Base-by-base conservation (phyloP, 30 jellyfish, hydroid and myxozoan genomes). In the Hydractinia echinata region DNA sequence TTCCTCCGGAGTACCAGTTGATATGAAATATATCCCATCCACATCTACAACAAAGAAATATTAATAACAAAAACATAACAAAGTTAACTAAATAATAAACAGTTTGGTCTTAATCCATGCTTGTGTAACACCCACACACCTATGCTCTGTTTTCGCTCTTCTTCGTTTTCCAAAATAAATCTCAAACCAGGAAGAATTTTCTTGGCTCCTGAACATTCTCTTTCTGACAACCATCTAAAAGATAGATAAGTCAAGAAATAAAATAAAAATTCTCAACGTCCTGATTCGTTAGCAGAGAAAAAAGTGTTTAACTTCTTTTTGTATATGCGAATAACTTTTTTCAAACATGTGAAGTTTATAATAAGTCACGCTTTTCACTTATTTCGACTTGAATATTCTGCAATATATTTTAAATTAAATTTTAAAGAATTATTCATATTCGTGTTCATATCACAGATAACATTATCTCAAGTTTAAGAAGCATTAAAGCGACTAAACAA, bases 151-250 rank as follows among this genome's bases (percentile, higher is more conserved):
- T 84, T 71, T 55, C 86, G 81, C 77, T 85, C 95, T 51, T 77
- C 91, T 51, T 85, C 89, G 54, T 81, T 90, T 67, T 85, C 94
- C 18, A 77, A 53, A 39, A 89, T 87, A 60, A 19, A n/a, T 69
- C 94, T 73, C 54, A 92, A 92, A 5, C 96, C 98, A 20, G 89
- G 95, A 79, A 92, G 83, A 51, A 87, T 58, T 16, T 92, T 92
- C 49, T 96, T 82, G 49, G 91, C 84, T 4, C 98, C 98, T 73
- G 90, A 18, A 49, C 89, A 92, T n/a, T 89, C 68, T 69, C 72
- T 89, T 11, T 84, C 76, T 5, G 77, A 72, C 39, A 92, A 81
- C 98, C 98, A 92, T 15, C 95, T 89, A 66, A 72, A n/a, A n/a
- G 30, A 4, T 7, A 14, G 72, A 54, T 39, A 0, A 79, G n/a